Conservation (phyloP, 2,797 vertebrate genomes). For the Poecilia picta region DNA sequence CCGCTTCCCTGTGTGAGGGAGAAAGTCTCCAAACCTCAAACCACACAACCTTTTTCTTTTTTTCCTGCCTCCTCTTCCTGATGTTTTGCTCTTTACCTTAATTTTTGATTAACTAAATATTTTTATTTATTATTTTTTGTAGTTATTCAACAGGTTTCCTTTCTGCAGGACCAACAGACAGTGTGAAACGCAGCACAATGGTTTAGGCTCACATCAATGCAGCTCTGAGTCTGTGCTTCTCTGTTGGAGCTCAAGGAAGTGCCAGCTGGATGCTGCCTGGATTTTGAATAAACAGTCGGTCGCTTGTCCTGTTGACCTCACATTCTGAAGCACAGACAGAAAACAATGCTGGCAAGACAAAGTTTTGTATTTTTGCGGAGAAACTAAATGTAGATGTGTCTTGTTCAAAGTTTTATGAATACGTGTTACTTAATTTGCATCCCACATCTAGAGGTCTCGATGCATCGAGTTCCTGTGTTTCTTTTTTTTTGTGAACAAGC, state of each 20-base stretch:
- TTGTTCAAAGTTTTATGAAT: neutral
- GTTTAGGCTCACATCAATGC: slow-evolving; percentile 38
- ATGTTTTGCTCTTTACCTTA: slow-evolving; percentile 16
- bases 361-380: neutral
- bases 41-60: slow-evolving; percentile 13
- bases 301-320: neutral
- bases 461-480: too few relatives aligned
- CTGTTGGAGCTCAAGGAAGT: slow-evolving; percentile 19
- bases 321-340: neutral
- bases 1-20: slow-evolving; percentile 52
- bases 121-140: slow-evolving; percentile 6
- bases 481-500: neutral
- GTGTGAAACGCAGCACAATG: neutral
- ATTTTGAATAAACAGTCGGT: slow-evolving; percentile 1
- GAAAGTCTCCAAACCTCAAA: slow-evolving; percentile 25
- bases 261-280: slow-evolving; percentile 27
- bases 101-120: slow-evolving; percentile 8
- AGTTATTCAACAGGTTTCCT: slow-evolving; percentile 26
- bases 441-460: neutral
- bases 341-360: slow-evolving; percentile 1
- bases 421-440: neutral
- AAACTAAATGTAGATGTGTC: neutral
- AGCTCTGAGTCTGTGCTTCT: slow-evolving; percentile 28
- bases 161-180: slow-evolving; percentile 30
- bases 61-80: slow-evolving; percentile 12